Evolutionary conservation across 2,888 invertebrate species (phyloP), one percentile per base, ranked within the genome.

Genomic region (Lymantria monacha): DNA sequence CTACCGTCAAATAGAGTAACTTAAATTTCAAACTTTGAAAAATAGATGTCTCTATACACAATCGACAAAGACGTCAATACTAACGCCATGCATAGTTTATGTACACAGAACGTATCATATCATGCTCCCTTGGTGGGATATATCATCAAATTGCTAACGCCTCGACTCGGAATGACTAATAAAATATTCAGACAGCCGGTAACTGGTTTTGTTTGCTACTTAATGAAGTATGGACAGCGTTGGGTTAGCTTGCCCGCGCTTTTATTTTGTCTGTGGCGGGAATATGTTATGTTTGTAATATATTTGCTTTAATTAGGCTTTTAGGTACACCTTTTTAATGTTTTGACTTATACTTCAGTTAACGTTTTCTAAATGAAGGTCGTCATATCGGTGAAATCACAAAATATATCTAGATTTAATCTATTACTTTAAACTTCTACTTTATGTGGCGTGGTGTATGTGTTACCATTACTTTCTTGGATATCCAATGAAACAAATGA

Each of bases 161-260:
- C 66, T 66, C 59, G 68, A 69, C 70, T 66, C 79, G 81, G 73
- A 81, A 88, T 88, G 75, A 82, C 66, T 73, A 72, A 75, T 89
- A 79, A 89, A 90, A 86, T 87, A 89, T 89, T 89, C 87, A 89
- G 71, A 30, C 51, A 61, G 62, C 66, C 74, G 69, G 80, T 89
- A 89, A 89, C 87, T 76, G 85, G 81, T 85, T 89, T 88, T 87
- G 89, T 89, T 85, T 67, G 53, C 54, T 49, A 61, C 62, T 74
- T 85, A 87, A 88, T 88, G 85, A 87, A 84, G 79, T 76, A 82
- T 80, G 79, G 76, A 60, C 63, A 52, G 52, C 55, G 66, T 67
- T 63, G 65, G 61, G 60, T 64, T 60, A 55, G 63, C 55, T 63
- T 71, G 67, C 57, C 54, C 57, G 61, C 49, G 53, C 57, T 67